phyloP scores from a whole-genome alignment of 2,888 invertebrate genomes.

The Autographa gamma region DNA sequence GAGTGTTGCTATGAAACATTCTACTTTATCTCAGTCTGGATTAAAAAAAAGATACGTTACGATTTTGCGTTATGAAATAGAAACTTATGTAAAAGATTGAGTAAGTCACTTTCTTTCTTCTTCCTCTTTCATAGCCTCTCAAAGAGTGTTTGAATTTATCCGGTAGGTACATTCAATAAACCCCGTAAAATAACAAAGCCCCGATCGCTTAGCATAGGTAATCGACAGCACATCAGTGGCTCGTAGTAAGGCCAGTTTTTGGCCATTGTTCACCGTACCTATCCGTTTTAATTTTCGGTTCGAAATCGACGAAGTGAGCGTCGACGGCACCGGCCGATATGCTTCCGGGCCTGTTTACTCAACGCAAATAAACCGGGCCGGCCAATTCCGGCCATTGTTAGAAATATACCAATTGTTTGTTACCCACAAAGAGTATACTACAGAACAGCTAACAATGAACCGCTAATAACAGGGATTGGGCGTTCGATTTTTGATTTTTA shows the following conservation, averaged over 20 bases:
- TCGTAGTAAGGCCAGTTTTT: constrained; percentile 35
- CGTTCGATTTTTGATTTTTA: constrained; percentile 35
- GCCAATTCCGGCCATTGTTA: constrained; percentile 73
- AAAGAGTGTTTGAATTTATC: too few species aligned
- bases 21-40: too few species aligned
- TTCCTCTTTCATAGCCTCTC: too few species aligned
- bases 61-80: too few species aligned
- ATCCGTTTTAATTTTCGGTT: constrained; percentile 71
- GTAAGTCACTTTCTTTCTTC: too few species aligned
- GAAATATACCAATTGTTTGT: constrained; percentile 77
- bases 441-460: constrained; percentile 63
- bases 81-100: too few species aligned
- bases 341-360: constrained; percentile 66
- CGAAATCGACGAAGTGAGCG: constrained; percentile 72
- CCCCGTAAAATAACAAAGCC: constrained; percentile 23
- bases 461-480: constrained; percentile 20
- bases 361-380: constrained; percentile 66
- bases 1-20: too few species aligned
- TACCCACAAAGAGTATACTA: constrained; percentile 48
- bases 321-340: constrained; percentile 53
- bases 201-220: constrained; percentile 22
- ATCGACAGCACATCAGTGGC: constrained; percentile 39
- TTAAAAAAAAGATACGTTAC: too few species aligned
- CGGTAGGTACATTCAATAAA: neutral
- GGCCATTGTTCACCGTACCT: constrained; percentile 60